Percentiles rank a stretch among this genome's conserved stretches.
phyloP scores from a whole-genome alignment of 2,888 invertebrate species.

The Mimachlamys varia region DNA sequence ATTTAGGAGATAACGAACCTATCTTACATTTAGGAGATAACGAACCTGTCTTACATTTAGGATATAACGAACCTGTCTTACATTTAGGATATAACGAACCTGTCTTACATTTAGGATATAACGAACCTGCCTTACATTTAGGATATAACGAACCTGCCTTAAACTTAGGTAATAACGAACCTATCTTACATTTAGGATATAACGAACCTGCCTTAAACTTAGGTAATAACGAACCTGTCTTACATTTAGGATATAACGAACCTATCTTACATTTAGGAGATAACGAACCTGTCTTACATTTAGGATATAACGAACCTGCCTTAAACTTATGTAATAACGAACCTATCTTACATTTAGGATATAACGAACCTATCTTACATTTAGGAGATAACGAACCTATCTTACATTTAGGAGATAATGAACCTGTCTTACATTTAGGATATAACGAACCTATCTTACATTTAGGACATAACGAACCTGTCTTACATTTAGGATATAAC shows the following conservation, averaged over 20 bases:
- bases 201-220: too few relatives aligned
- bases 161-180: neutral
- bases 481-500: neutral
- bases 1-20: neutral
- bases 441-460: constrained; percentile 36
- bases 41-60: constrained; percentile 36
- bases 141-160: too few relatives aligned
- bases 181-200: constrained; percentile 37
- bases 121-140: too few relatives aligned
- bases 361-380: too few relatives aligned
- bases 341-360: too few relatives aligned
- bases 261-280: too few relatives aligned
- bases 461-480: too few relatives aligned
- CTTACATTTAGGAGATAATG: neutral
- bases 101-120: too few relatives aligned
- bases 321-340: too few relatives aligned
- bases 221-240: constrained; percentile 37
- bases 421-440: too few relatives aligned
- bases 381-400: constrained; percentile 36
- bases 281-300: constrained; percentile 38
- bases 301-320: neutral
- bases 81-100: neutral
- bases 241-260: neutral
- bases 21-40: too few relatives aligned
- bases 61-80: too few relatives aligned